Percentiles rank a stretch among this genome's conserved stretches.
Conservation (phyloP, 1,140 invertebrate species). For the Drosophila orena region DNA sequence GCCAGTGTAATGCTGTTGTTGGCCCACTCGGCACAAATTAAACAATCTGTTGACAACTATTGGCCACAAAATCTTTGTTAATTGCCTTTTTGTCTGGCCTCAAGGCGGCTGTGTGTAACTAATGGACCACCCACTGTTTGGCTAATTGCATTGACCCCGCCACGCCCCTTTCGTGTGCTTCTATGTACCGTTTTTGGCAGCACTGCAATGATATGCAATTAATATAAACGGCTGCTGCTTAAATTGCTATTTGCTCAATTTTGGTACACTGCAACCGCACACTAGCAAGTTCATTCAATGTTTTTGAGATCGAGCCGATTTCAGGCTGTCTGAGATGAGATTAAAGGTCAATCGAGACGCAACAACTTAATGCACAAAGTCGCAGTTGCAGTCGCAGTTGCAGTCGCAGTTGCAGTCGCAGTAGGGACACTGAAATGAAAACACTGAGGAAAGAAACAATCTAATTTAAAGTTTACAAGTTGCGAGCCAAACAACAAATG, state of each 20-base stretch:
- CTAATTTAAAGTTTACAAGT: constrained; percentile 79
- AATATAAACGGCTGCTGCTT: constrained; percentile 48
- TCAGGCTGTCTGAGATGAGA: constrained; percentile 1
- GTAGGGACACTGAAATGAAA: constrained; percentile 34
- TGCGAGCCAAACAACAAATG: constrained; percentile 56
- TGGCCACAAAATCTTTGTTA: constrained; percentile 68
- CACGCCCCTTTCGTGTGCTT: constrained; percentile 5
- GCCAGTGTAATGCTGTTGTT: constrained; percentile 5
- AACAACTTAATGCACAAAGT: background rate
- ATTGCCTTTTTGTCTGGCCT: constrained; percentile 61
- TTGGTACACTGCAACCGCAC: constrained; percentile 39
- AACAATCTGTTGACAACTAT: constrained; percentile 67
- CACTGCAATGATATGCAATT: constrained; percentile 44
- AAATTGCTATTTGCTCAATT: constrained; percentile 43
- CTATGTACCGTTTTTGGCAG: too few species aligned
- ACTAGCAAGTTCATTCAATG: background rate
- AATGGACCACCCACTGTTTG: constrained; percentile 36
- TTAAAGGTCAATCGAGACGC: constrained; percentile 22
- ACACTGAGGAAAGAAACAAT: constrained; percentile 61
- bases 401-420: background rate
- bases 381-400: background rate
- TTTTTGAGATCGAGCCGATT: background rate
- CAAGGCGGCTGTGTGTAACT: constrained; percentile 37
- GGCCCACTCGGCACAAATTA: constrained; percentile 49
- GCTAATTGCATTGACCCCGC: constrained; percentile 35